phyloP scores from a whole-genome alignment of 1,140 invertebrate genomes.

The Formica selysi region DNA sequence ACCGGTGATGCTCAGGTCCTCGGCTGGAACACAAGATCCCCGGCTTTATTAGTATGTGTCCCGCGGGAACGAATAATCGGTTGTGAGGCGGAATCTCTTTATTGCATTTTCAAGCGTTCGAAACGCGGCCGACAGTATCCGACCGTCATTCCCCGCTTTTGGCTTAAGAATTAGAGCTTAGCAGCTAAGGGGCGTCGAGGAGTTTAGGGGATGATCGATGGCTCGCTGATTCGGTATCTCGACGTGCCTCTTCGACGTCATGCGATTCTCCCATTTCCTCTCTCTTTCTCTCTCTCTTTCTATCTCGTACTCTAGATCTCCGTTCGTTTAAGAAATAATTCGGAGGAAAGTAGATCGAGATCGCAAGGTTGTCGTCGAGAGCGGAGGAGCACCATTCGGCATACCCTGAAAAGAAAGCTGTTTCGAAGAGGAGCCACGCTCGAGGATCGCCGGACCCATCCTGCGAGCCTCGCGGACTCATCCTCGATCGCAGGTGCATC shows the following conservation, averaged over 20 bases:
- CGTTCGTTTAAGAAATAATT: slow-evolving; percentile 36
- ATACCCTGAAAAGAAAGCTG: slow-evolving; percentile 61
- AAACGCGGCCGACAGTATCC: slow-evolving; percentile 44
- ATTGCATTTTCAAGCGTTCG: slow-evolving; percentile 47
- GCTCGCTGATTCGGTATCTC: slow-evolving; percentile 11
- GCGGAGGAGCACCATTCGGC: slow-evolving; percentile 25
- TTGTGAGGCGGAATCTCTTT: slow-evolving; percentile 44
- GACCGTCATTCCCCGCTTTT: slow-evolving; percentile 49
- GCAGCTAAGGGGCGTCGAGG: slow-evolving; percentile 23
- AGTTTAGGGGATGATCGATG: neutral
- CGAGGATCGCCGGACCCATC: slow-evolving; percentile 38
- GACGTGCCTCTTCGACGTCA: slow-evolving; percentile 38
- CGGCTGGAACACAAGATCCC: slow-evolving; percentile 85
- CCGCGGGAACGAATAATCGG: slow-evolving; percentile 37
- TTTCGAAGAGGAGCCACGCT: slow-evolving; percentile 28
- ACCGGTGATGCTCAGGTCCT: slow-evolving; percentile 90
- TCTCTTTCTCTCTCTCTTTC: slow-evolving; percentile 8
- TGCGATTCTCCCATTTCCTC: neutral
- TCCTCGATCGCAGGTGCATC: slow-evolving; percentile 54
- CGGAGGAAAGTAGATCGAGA: neutral
- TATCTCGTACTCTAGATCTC: neutral
- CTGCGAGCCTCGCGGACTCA: neutral
- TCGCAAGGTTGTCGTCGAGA: slow-evolving; percentile 5
- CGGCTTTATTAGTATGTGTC: slow-evolving; percentile 79
- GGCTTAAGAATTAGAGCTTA: slow-evolving; percentile 61